Evolutionary conservation across 1,140 invertebrate species (phyloP), one percentile per base, ranked within the genome.

Genomic region (Apis laboriosa): DNA sequence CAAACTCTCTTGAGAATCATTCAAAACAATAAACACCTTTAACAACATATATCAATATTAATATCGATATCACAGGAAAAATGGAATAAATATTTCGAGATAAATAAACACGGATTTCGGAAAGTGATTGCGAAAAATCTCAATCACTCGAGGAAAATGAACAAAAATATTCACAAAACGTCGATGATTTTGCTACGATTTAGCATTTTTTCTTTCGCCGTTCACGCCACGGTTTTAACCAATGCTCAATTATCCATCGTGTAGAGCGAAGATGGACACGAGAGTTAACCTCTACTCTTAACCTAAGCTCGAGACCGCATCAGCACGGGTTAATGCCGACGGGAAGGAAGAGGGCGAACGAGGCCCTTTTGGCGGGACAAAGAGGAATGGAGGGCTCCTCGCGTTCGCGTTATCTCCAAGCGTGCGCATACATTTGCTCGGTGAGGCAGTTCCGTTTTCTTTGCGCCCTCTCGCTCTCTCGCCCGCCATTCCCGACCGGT

Each of bases 171-270:
- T 43, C 4, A 3, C 34, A 43, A 43, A 43, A 43, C 53, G 28
- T 84, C 83, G 24, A 74, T 82, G 78, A 70, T 82, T 66, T 73
- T 63, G 76, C 77, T 63, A 79, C 80, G 71, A 87, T 86, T 86
- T 72, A 86, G 55, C 77, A 64, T 68, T 56, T 21, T 73, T 86
- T 84, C 80, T 84, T 87, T 82, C 85, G 86, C 76, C 63, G 68
- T 79, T 78, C 78, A 24, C 84, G 85, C 76, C 78, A 24, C 84
- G 85, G 89, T 85, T 89, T 85, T 3, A 43, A 89, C 84, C 83
- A 84, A 89, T 89, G 88, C 82, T 91, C 85, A 91, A 91, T 91
- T 91, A 91, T 91, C 90, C 86, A 83, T 85, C 86, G 81, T 85
- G 88, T 84, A 84, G 84, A 66, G 85, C 90, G 64, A 86, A 88